These are phyloP conservation scores for Furnarius figulus DNA, from an alignment of 2,113 vertebrate genomes.

Conservation along the genomic window DNA sequence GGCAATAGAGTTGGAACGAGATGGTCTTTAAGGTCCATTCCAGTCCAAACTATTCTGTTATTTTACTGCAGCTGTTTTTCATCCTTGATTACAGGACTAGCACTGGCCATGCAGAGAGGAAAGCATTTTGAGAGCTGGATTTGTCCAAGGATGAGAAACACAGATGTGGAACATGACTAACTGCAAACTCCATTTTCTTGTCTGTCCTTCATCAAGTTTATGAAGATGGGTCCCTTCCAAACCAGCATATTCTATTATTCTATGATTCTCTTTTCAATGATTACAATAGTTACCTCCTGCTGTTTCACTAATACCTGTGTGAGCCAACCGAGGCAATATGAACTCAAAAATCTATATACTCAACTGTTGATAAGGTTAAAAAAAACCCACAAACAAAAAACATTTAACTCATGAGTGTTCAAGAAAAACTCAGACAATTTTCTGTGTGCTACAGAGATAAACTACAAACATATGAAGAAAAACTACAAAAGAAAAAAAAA, in stretches of 20 bases:
- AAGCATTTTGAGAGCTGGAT: neutral
- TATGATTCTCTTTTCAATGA: neutral
- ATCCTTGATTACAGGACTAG: neutral
- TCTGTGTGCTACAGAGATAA: neutral
- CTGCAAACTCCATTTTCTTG: neutral
- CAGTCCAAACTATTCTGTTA: neutral
- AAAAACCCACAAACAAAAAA: neutral
- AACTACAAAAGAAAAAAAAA: neutral
- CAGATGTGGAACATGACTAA: rapidly evolving
- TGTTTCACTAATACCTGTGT: neutral
- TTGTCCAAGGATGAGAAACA: neutral
- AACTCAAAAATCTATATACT: neutral
- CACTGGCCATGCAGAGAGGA: neutral
- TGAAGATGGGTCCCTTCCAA: neutral
- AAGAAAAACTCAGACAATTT: neutral
- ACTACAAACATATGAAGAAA: neutral
- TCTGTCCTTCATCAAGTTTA: neutral
- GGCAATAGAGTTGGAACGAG: neutral
- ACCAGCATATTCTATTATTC: no score
- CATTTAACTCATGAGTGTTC: rapidly evolving
- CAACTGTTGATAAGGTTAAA: neutral
- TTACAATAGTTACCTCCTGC: neutral
- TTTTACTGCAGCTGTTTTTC: neutral
- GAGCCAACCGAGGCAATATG: neutral
- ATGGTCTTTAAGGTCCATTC: neutral